Base-by-base conservation (phyloP, 2,888 invertebrate species). In the Sussaba pulchella region DNA sequence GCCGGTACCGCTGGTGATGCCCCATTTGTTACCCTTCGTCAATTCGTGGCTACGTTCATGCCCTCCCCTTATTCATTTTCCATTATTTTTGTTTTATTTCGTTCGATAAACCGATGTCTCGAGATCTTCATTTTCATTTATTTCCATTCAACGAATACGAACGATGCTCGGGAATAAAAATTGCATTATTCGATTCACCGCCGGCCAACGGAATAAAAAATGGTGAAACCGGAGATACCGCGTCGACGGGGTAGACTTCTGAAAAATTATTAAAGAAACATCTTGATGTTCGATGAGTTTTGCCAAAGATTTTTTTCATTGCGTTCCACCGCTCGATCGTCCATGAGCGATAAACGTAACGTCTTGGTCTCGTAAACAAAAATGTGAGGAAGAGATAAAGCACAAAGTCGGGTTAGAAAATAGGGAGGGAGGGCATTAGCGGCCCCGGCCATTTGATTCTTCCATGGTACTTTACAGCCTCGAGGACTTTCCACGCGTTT, bases 401-500 rank as follows among this genome's bases (percentile, higher is more conserved):
- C 45, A 9, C 10, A 36, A 63, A 78, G 26, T 39, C 24, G 36
- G 45, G 41, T 54, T 66, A 50, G 66, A 69, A 75, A 61, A 79
- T 61, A 70, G 67, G 36, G 61, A 69, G 39, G 14, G 39, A 73
- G 24, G 12, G 10, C 12, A 9, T 36, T 24, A 66, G 72, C 61
- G 66, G 59, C 59, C 61, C 76, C 79, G 71, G 66, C 78, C 82
- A 84, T 64, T 36, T n/a, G n/a, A 50, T 39, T 39, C 41, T 45
- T 45, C 24, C 50, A n/a, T 36, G 50, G 43, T 76, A 54, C 50
- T 76, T 80, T 66, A 71, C 64, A 52, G 66, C 67, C 71, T 50
- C 47, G 59, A 80, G 54, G 64, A 81, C 77, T 77, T 54, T 77
- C 67, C 72, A 41, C 26, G 70, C 77, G 77, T 77, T 81, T 73